Percentiles rank a stretch among this genome's conserved stretches.
phyloP scores from a whole-genome alignment of 2,888 invertebrate species.

The Blastobasis adustella region DNA sequence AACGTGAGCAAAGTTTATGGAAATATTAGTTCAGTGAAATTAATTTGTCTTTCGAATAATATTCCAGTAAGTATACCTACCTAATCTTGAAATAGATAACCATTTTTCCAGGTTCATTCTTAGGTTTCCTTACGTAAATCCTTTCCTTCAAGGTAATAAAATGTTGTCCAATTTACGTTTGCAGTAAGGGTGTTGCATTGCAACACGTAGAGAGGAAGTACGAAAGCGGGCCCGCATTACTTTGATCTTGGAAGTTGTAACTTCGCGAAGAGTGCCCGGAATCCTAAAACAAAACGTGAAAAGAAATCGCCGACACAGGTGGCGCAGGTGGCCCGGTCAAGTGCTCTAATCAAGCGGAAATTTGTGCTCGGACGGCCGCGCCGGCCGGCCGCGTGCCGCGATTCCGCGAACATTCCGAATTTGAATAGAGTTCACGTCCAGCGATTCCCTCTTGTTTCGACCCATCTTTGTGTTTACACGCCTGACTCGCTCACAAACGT shows the following conservation, averaged over 20 bases:
- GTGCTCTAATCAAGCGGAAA: constrained; percentile 70
- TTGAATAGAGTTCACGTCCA: constrained; percentile 42
- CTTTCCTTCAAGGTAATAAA: no score
- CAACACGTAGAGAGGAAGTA: constrained; percentile 24
- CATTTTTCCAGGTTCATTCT: no score
- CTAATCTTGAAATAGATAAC: no score
- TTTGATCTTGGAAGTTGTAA: constrained; percentile 49
- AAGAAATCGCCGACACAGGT: constrained; percentile 50
- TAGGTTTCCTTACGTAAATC: no score
- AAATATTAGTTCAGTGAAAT: background rate
- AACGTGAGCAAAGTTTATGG: constrained; percentile 18
- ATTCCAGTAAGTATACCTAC: no score
- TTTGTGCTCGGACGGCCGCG: constrained; percentile 51
- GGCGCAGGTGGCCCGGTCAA: constrained; percentile 58
- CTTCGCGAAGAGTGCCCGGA: constrained; percentile 41
- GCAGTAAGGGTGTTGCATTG: no score
- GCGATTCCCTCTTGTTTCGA: constrained; percentile 39
- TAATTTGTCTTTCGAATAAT: no score
- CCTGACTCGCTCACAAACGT: constrained; percentile 25
- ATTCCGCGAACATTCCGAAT: constrained; percentile 30
- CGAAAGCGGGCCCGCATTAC: constrained; percentile 55
- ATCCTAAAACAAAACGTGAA: constrained; percentile 58
- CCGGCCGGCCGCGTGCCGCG: constrained; percentile 32
- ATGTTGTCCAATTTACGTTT: no score
- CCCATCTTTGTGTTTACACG: constrained; percentile 36